Evolutionary conservation across 2,888 invertebrate species (phyloP), one percentile per base, ranked within the genome.

Genomic region (Ophonus ardosiacus): DNA sequence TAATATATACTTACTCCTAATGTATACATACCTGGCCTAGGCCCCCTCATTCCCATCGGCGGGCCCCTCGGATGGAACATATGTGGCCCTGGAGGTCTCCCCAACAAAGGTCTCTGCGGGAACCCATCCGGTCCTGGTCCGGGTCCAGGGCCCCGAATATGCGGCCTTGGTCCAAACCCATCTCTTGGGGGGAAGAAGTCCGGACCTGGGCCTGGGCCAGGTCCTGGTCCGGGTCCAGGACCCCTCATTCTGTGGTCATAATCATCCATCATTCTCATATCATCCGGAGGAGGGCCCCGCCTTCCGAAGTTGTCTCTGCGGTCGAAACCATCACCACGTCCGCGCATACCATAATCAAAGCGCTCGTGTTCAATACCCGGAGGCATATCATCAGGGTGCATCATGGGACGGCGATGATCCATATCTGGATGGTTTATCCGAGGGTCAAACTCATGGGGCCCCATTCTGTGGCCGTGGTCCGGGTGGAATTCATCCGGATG

Each of bases 401-500:
- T 85, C 38, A 71, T 38, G 2, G 81, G 40, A 13, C 71, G 76
- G 13, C 81, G 56, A 40, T n/a, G 21, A 59, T 86, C 86, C 81
- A 87, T 86, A 21, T 85, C 86, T 59, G 86, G 85, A 56, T 78
- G 86, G 21, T 38, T 18, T 61, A 81, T 81, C n/a, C 85, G 78
- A 7, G 84, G 83, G 59, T 87, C 87, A 63, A 86, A 86, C 7
- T 86, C 86, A n/a, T 85, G 74, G 7, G 68, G 87, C 82, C 79
- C 85, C 86, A 79, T 88, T 74, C 90, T 88, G 5, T 89, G 89
- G 86, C 91, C 91, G 81, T 90, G 91, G 5, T 91, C 91, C 0
- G 90, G 89, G 84, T 90, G 90, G 86, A 91, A 91, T 80, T 90
- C 91, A 7, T 91, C 91, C 0, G 90, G 89, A 56, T 90, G 91